Base-by-base conservation (phyloP, 2,888 invertebrate genomes). In the Plebejus melissa region DNA sequence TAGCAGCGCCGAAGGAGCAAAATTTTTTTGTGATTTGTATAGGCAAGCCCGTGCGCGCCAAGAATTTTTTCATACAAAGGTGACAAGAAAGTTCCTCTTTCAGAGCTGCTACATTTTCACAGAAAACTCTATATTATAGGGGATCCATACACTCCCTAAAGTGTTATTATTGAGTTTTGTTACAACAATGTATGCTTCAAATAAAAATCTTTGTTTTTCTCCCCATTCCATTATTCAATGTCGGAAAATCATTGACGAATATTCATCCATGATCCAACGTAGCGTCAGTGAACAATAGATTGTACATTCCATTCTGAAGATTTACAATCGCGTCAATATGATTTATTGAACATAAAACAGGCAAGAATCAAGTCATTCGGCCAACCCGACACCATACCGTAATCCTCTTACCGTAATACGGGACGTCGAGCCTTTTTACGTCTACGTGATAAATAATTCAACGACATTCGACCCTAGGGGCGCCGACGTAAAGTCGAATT, bases 361-460 rank as follows among this genome's bases (percentile, higher is more conserved):
- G 76, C 76, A 75, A 76, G 76, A 79, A 79, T 78, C 76, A 75
- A 77, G 79, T 77, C 78, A 77, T 77, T 76, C 74, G 75, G 77
- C 78, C 78, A 77, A 79, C 78, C 71, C 77, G 77, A 80, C 78
- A 77, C 77, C 78, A 76, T 75, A 77, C 77, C 57, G 60, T 80
- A 80, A 80, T 79, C 79, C 77, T 80, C 79, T 79, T 80, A 79
- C 77, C 78, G 76, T 76, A 74, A 78, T 78, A 77, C 58, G 76
- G 75, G 77, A 71, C 72, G 76, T 76, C 76, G 71, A 74, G 74
- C 70, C 77, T 79, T 79, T 78, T 78, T 77, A 74, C 76, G 74
- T 78, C 32, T 76, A 46, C 65, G 74, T 22, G 36, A 57, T 74
- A 54, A 46, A 74, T 76, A 74, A 69, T 36, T 13, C 60, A 72